These are phyloP conservation scores for Narcine bancroftii DNA, from an alignment of 2,113 vertebrate species.

Conservation along the genomic window DNA sequence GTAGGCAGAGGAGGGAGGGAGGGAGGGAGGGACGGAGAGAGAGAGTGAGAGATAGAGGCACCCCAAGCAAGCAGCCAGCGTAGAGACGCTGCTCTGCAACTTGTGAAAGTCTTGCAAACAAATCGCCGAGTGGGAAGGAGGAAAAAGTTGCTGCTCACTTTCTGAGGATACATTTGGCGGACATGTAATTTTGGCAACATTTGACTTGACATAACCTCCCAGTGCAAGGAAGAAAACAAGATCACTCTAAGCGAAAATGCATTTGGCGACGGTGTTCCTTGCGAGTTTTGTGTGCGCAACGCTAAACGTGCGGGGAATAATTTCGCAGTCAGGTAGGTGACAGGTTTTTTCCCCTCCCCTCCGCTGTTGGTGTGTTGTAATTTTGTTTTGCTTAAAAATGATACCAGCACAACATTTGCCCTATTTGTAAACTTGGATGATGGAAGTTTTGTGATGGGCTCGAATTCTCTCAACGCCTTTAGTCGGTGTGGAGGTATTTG, in stretches of 20 bases:
- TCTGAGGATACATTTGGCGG: conserved; percentile 15
- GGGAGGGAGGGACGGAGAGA: not conserved
- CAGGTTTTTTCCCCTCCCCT: conserved; percentile 38
- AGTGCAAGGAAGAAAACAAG: not conserved
- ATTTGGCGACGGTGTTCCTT: conserved; percentile 52
- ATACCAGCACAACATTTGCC: conserved; percentile 38
- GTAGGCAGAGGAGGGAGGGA: not conserved
- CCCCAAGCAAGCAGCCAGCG: not conserved
- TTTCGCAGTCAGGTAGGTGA: conserved; percentile 81
- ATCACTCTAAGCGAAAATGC: conserved; percentile 45
- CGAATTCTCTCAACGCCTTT: not conserved
- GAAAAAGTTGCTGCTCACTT: conserved; percentile 23
- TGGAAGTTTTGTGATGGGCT: conserved; percentile 38
- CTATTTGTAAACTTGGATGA: conserved; percentile 44
- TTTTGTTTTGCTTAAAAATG: conserved; percentile 37
- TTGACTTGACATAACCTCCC: conserved; percentile 1
- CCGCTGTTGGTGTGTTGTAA: not conserved
- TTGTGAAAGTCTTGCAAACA: not conserved
- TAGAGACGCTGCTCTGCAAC: not conserved
- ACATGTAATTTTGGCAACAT: conserved; percentile 17
- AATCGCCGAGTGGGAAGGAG: not conserved
- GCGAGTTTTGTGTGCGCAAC: conserved; percentile 64
- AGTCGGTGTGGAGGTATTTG: not conserved
- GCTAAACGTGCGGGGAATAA: conserved; percentile 58
- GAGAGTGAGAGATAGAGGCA: not conserved